phyloP scores from a whole-genome alignment of 1,140 invertebrate genomes.

The Whitmania pigra region DNA sequence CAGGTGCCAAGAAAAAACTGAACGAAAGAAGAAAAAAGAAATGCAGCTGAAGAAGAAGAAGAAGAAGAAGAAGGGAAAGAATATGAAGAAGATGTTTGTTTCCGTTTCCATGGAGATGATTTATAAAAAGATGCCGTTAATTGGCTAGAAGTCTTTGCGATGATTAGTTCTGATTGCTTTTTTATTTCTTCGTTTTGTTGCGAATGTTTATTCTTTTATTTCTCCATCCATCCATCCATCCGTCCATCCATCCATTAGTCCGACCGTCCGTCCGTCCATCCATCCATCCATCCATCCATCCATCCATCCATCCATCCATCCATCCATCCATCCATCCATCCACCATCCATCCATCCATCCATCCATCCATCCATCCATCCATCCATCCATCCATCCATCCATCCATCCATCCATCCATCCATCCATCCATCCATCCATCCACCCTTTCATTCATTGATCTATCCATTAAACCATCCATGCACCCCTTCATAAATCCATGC shows the following conservation, averaged over 20 bases:
- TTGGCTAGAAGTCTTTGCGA: not conserved
- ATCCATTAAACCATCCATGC: not conserved
- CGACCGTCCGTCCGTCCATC: not conserved
- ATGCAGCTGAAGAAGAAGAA: not conserved
- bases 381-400: no score
- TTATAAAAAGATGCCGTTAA: not conserved
- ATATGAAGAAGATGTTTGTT: not conserved
- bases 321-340: not conserved
- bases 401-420: slow-evolving; percentile 3
- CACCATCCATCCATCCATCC: not conserved
- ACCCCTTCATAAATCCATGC: not conserved
- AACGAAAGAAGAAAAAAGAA: not conserved
- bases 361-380: not conserved
- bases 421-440: not conserved
- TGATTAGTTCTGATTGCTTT: not conserved
- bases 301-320: not conserved
- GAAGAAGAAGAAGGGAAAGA: not conserved
- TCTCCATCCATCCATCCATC: not conserved
- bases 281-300: not conserved
- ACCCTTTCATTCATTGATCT: not conserved
- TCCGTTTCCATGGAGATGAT: not conserved
- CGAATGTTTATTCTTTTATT: not conserved
- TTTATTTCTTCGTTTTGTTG: not conserved
- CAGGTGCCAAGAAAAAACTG: not conserved
- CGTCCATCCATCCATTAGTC: not conserved